phyloP scores from a whole-genome alignment of 1,140 invertebrate species.

The Camponotus vicinus region DNA sequence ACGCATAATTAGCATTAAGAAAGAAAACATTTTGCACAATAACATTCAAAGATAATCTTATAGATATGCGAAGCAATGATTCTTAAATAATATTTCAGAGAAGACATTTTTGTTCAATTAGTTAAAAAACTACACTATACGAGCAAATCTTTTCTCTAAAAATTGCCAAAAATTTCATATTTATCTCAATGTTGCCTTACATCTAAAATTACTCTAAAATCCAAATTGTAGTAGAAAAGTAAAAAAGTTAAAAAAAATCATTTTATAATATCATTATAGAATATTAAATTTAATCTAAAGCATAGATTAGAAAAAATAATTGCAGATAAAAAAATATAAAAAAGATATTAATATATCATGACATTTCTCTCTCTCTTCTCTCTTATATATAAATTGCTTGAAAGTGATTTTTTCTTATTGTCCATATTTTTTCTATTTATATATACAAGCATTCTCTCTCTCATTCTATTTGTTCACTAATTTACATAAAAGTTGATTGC shows the following conservation, averaged over 20 bases:
- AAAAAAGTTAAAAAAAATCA: conserved; percentile 40
- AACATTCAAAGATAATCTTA: conserved; percentile 31
- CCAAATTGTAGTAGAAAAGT: conserved; percentile 47
- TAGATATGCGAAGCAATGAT: conserved; percentile 20
- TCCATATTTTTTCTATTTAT: conserved; percentile 45
- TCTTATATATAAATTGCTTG: conserved; percentile 48
- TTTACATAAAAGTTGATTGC: conserved; percentile 31
- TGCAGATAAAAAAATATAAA: conserved; percentile 39
- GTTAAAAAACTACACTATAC: conserved; percentile 24
- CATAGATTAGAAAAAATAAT: conserved; percentile 37
- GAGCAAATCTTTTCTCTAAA: conserved; percentile 18
- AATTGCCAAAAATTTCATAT: conserved; percentile 29
- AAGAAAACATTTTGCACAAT: conserved; percentile 4
- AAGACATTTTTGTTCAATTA: conserved; percentile 35
- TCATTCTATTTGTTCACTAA: conserved; percentile 28
- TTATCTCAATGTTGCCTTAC: conserved; percentile 36
- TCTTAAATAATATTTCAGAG: conserved; percentile 28
- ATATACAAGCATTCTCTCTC: conserved; percentile 46
- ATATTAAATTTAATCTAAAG: conserved; percentile 28
- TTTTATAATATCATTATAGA: conserved; percentile 23
- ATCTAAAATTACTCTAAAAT: conserved; percentile 49
- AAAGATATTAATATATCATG: conserved; percentile 14
- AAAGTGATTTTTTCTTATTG: conserved; percentile 59
- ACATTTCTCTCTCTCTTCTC: conserved; percentile 5
- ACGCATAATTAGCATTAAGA: not conserved